These are phyloP conservation scores for Leptobrachium leishanense DNA, from an alignment of 2,113 vertebrate species.

Conservation along the genomic window DNA sequence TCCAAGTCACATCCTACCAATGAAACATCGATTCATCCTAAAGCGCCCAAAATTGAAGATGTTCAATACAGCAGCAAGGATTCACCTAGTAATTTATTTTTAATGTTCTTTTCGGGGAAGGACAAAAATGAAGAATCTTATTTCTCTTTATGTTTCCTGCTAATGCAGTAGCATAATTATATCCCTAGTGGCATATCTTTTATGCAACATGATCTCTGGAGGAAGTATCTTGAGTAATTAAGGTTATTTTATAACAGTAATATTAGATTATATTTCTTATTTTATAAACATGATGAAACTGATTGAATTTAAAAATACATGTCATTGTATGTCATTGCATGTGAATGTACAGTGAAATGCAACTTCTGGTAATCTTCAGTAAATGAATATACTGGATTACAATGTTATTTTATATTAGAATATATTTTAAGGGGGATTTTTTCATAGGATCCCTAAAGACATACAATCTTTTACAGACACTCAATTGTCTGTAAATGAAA, in stretches of 20 bases:
- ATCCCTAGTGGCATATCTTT: not conserved
- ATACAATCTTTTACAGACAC: not conserved
- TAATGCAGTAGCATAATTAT: not conserved
- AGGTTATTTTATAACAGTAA: not conserved
- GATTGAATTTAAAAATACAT: not conserved
- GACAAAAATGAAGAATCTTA: not conserved
- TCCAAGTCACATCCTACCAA: too few relatives aligned
- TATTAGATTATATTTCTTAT: conserved; percentile 1
- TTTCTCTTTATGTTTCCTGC: not conserved
- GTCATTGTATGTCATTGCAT: not conserved
- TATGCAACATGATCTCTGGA: not conserved
- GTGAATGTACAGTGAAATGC: not conserved
- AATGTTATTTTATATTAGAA: not conserved
- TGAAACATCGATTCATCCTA: too few relatives aligned
- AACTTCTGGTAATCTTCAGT: not conserved
- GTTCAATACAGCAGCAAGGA: not conserved
- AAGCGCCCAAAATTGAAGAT: too few relatives aligned
- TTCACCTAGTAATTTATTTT: not conserved
- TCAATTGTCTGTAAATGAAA: too few relatives aligned
- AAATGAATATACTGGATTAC: not conserved
- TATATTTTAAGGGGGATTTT: not conserved
- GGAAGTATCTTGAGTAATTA: not conserved
- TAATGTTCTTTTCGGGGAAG: not conserved
- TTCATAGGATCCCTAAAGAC: not conserved
- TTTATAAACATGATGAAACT: not conserved